Evolutionary conservation across 2,113 vertebrate genomes (phyloP), one percentile per base, ranked within the genome.

Genomic region (Haemorhous mexicanus): DNA sequence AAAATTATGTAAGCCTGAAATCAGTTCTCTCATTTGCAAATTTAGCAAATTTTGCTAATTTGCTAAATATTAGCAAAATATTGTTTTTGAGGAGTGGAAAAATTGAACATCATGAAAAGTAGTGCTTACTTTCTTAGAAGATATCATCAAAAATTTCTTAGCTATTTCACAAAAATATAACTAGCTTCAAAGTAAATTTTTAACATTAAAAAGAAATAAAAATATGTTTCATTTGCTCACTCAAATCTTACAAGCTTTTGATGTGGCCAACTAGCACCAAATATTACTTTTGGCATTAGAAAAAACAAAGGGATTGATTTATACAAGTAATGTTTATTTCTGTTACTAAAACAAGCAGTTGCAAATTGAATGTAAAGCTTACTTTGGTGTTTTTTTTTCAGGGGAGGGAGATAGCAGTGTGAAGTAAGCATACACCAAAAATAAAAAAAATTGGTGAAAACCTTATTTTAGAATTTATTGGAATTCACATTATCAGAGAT

Each of bases 191-290:
- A 89, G 56, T 72, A 69, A 69, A 77, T 82, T 80, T 66, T 58
- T 52, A 59, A 75, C 24, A 14, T 84, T 68, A 64, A 75, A 88
- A 78, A 73, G 47, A 90, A 92, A 89, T 90, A 39, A 87, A 87
- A 94, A 79, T 53, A 49, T 56, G 16, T 90, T 86, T 78, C 27
- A 93, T 69, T 82, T 84, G 87, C 37, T 93, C 44, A 77, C 53
- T 94, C 20, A 80, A 87, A 93, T 91, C 32, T 43, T 67, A 15
- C 0, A 68, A 84, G 43, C 83, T 95, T 97, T 96, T 97, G 86
- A 95, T 96, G 95, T 96, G 96, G 95, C 89, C 24, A 87, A 6
- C 73, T 81, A 52, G 32, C 44, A 67, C 44, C 68, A 88, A 88
- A 81, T 92, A 90, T 44, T 96, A 67, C 72, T 84, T 93, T 78